Evolutionary conservation across 1,140 invertebrate genomes (phyloP).

Genomic region (Drosophila yakuba): DNA sequence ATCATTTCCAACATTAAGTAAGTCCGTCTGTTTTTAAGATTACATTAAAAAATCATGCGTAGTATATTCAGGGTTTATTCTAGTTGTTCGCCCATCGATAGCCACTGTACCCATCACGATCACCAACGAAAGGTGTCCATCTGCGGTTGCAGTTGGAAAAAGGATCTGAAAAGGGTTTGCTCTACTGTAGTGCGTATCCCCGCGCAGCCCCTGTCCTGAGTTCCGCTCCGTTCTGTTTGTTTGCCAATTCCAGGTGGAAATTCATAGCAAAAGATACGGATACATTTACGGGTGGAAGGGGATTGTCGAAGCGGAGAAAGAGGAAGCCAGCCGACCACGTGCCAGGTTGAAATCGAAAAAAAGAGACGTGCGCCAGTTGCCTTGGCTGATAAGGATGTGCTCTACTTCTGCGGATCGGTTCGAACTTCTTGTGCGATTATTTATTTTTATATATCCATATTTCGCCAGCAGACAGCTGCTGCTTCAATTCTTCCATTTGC

Average conservation of each 20-base stretch:
- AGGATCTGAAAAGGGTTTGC: constrained; percentile 59
- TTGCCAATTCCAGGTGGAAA: constrained; percentile 84
- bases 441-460: constrained; percentile 59
- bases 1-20: no score
- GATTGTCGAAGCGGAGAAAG: constrained; percentile 31
- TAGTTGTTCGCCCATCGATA: background rate
- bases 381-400: constrained; percentile 58
- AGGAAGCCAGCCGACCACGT: constrained; percentile 59
- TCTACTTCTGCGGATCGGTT: constrained; percentile 29
- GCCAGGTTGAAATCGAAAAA: constrained; percentile 27
- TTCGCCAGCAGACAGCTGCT: constrained; percentile 59
- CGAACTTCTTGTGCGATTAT: constrained; percentile 31
- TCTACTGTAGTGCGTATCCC: constrained; percentile 20
- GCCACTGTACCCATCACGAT: constrained; percentile 20
- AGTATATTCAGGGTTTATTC: no score
- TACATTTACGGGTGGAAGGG: constrained; percentile 23
- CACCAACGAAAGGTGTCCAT: constrained; percentile 57
- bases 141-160: constrained; percentile 70
- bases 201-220: constrained; percentile 8
- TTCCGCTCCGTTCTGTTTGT: constrained; percentile 56
- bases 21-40: no score
- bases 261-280: constrained; percentile 45
- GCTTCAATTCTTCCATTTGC: constrained; percentile 26
- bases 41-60: no score
- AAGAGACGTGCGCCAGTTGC: constrained; percentile 74